phyloP scores from a whole-genome alignment of 2,113 vertebrate genomes.

The Prietella phreatophila region DNA sequence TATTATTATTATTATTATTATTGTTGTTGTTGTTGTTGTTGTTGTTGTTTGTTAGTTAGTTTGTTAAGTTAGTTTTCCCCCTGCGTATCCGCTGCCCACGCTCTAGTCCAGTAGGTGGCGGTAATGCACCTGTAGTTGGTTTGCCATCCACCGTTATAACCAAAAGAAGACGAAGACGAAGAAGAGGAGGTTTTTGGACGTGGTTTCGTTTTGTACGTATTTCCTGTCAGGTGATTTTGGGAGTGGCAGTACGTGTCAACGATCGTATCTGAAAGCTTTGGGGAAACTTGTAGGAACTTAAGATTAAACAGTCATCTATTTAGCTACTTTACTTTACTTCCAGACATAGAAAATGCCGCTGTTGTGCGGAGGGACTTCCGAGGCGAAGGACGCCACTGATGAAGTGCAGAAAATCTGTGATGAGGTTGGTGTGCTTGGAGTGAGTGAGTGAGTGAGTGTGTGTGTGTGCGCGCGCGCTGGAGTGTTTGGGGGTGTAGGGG shows the following conservation, averaged over 20 bases:
- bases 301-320: neutral
- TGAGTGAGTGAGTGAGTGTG: neutral
- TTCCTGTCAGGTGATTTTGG: neutral
- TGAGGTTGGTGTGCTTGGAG: slow-evolving; percentile 58
- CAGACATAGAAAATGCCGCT: slow-evolving; percentile 49
- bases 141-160: too few relatives aligned
- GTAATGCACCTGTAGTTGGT: too few relatives aligned
- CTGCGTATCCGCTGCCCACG: too few relatives aligned
- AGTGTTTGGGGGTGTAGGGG: too few relatives aligned
- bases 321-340: neutral
- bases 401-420: slow-evolving; percentile 72
- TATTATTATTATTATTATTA: too few relatives aligned
- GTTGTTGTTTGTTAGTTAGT: too few relatives aligned
- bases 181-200: neutral
- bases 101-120: too few relatives aligned
- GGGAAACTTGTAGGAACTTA: neutral
- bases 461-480: too few relatives aligned
- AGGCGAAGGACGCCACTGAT: slow-evolving; percentile 53
- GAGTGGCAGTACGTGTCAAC: neutral
- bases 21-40: too few relatives aligned
- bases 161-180: too few relatives aligned
- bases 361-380: slow-evolving; percentile 65
- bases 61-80: too few relatives aligned
- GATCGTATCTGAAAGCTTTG: neutral
- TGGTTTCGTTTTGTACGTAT: neutral